phyloP scores from a whole-genome alignment of 2,113 vertebrate species.

The Pluvianellus socialis region DNA sequence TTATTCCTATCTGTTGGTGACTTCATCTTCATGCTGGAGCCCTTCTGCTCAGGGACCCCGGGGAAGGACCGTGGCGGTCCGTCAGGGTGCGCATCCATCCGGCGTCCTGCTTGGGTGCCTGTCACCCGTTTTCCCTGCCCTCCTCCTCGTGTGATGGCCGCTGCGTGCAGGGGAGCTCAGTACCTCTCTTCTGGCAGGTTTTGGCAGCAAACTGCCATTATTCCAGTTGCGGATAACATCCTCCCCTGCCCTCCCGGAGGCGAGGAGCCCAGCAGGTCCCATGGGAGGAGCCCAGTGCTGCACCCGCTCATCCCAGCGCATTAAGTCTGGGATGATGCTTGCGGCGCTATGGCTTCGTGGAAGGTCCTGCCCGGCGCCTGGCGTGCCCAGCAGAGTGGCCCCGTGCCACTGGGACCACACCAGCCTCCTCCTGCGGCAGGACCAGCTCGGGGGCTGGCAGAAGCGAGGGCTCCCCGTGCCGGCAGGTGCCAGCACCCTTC shows the following conservation, averaged over 20 bases:
- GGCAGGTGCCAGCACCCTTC: not conserved
- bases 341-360: not conserved
- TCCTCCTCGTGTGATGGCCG: not conserved
- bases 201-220: not conserved
- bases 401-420: not conserved
- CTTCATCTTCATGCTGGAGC: not conserved
- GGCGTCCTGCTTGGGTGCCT: too few species aligned
- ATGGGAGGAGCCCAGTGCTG: not conserved
- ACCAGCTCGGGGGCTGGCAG: not conserved
- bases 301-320: not conserved
- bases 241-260: not conserved
- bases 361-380: not conserved
- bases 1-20: not conserved
- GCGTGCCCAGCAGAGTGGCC: not conserved
- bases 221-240: not conserved
- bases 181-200: not conserved
- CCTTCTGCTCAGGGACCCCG: not conserved
- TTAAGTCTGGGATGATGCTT: not conserved
- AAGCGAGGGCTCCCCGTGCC: not conserved
- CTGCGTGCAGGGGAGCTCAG: not conserved
- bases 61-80: not conserved
- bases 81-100: not conserved
- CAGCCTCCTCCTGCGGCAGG: not conserved
- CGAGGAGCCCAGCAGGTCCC: not conserved
- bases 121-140: not conserved